Conservation (phyloP, 2,113 vertebrate species). For the Etia nguti region DNA sequence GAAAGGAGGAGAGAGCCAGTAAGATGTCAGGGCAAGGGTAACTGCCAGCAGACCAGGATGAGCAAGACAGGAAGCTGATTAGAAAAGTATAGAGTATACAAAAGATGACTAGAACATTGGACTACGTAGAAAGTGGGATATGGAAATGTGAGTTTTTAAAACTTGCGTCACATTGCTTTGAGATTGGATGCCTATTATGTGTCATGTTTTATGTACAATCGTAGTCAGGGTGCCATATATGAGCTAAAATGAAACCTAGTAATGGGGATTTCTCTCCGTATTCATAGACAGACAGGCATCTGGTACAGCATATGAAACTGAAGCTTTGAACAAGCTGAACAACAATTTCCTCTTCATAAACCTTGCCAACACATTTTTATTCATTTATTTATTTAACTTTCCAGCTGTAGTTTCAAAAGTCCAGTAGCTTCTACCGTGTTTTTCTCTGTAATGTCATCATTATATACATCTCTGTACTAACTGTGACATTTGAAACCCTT, state of each 20-base stretch:
- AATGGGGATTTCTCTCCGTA: neutral
- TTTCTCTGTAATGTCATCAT: neutral
- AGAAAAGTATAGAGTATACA: neutral
- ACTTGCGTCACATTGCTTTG: neutral
- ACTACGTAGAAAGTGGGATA: neutral
- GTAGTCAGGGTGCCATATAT: neutral
- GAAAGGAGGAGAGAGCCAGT: neutral
- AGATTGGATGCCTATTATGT: neutral
- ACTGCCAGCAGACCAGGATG: neutral
- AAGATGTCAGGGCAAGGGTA: slow-evolving; percentile 12
- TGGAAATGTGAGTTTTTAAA: neutral
- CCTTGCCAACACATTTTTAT: neutral
- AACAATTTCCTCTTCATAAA: neutral
- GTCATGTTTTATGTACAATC: neutral
- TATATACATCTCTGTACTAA: neutral
- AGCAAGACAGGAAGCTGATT: neutral
- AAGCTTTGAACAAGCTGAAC: neutral
- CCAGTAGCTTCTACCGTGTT: neutral
- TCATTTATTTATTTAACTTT: neutral
- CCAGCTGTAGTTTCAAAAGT: neutral
- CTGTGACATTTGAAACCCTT: neutral
- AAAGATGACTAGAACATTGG: neutral
- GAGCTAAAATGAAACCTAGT: neutral
- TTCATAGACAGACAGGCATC: neutral
- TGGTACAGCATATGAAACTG: neutral